Percentiles rank a stretch among this genome's conserved stretches.
phyloP scores from a whole-genome alignment of 1,140 invertebrate genomes.

The Argopecten irradians region DNA sequence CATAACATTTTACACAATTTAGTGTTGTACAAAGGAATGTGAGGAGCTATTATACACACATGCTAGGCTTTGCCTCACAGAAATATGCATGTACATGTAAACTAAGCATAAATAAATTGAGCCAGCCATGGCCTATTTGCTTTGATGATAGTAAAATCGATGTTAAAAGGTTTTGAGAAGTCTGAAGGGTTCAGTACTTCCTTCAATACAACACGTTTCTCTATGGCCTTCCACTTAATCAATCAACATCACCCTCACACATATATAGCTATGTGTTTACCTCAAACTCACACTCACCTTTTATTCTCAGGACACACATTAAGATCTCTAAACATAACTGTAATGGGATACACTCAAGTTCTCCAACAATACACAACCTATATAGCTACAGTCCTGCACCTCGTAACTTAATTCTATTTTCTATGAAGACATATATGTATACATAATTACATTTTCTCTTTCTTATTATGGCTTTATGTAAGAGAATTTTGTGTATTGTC shows the following conservation, averaged over 20 bases:
- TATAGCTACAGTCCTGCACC: not conserved
- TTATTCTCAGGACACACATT: not conserved
- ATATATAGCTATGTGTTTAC: not conserved
- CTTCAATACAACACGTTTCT: not conserved
- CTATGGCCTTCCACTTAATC: not conserved
- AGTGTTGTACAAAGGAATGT: not conserved
- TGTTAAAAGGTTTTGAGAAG: slow-evolving; percentile 11
- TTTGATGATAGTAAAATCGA: slow-evolving; percentile 19
- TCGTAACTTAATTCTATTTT: not conserved
- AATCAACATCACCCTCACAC: not conserved
- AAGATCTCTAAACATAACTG: not conserved
- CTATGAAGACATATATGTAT: too few relatives aligned
- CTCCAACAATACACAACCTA: too few relatives aligned
- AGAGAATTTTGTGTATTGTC: too few relatives aligned
- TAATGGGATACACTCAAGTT: not conserved
- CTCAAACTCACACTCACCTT: not conserved
- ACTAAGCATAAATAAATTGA: not conserved
- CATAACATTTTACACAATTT: slow-evolving; percentile 13
- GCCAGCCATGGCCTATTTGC: not conserved
- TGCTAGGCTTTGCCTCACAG: not conserved
- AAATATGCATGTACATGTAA: not conserved
- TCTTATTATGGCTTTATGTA: too few relatives aligned
- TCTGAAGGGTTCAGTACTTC: slow-evolving; percentile 2
- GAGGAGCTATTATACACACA: not conserved
- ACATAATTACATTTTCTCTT: too few relatives aligned